A percentile compares a stretch with the other conserved stretches of the same genome.
phyloP scores from a whole-genome alignment of 1,140 invertebrate genomes.

The Panonychus citri region DNA sequence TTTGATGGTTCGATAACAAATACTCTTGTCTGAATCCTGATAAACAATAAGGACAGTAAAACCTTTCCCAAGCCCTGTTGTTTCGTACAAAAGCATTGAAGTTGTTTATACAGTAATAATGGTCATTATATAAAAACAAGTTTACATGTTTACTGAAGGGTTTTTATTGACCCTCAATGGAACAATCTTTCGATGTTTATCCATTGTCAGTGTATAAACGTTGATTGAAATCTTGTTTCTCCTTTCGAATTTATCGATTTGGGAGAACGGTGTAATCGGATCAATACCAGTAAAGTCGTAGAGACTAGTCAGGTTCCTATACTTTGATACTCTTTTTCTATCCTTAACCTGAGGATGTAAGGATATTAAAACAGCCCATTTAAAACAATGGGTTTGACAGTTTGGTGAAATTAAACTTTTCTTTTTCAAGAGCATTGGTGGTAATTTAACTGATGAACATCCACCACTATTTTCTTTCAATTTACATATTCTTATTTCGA shows the following conservation, averaged over 20 bases:
- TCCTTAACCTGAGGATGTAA: not conserved
- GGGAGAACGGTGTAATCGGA: not conserved
- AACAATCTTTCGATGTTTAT: not conserved
- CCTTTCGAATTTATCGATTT: slow-evolving; percentile 2
- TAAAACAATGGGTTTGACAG: slow-evolving; percentile 7
- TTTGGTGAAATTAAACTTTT: not conserved
- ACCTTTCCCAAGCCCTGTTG: not conserved
- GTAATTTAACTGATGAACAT: not conserved
- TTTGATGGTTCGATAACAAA: not conserved
- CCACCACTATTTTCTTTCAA: not conserved
- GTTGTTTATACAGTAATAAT: slow-evolving; percentile 1
- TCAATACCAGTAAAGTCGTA: not conserved
- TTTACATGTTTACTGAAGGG: slow-evolving; percentile 1
- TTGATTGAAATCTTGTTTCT: slow-evolving; percentile 4
- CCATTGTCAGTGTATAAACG: not conserved
- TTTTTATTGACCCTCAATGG: not conserved
- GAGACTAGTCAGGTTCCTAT: not conserved
- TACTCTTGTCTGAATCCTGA: not conserved
- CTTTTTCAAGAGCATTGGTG: not conserved
- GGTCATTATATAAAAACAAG: not conserved
- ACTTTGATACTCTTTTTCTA: not conserved
- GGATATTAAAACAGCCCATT: slow-evolving; percentile 4
- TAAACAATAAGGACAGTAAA: not conserved
- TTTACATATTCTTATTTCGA: not conserved
- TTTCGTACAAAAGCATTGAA: not conserved